These are phyloP conservation scores for Hololepta plana DNA, from an alignment of 2,888 invertebrate genomes.

Conservation along the genomic window DNA sequence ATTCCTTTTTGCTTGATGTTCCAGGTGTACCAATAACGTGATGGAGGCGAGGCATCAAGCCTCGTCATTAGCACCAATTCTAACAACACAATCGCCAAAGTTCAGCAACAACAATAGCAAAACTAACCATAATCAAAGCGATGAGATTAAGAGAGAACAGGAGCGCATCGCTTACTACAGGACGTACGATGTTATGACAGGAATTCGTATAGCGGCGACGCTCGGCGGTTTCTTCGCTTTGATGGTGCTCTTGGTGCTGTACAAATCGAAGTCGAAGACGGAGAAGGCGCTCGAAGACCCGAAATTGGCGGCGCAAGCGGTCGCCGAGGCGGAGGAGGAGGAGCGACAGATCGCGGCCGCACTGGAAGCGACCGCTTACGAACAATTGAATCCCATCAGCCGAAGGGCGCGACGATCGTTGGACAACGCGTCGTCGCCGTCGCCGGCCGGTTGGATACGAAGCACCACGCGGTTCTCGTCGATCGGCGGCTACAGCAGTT, in stretches of 20 bases:
- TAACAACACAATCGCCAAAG: too few species aligned
- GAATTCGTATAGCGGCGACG: slow-evolving; percentile 79
- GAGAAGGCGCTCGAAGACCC: slow-evolving; percentile 61
- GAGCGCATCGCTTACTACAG: slow-evolving; percentile 56
- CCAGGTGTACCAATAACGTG: too few species aligned
- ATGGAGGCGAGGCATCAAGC: too few species aligned
- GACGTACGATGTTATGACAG: slow-evolving; percentile 88
- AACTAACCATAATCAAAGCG: too few species aligned
- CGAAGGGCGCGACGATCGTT: slow-evolving; percentile 36
- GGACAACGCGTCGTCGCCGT: slow-evolving; percentile 48
- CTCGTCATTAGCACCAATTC: too few species aligned
- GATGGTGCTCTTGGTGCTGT: slow-evolving; percentile 80
- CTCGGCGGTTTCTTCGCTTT: slow-evolving; percentile 80
- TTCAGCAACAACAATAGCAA: too few species aligned
- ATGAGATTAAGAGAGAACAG: not conserved
- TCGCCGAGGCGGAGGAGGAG: slow-evolving; percentile 62
- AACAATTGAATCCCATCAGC: slow-evolving; percentile 27
- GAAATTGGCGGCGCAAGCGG: slow-evolving; percentile 51
- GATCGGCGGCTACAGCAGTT: slow-evolving; percentile 50
- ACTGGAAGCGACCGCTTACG: slow-evolving; percentile 47
- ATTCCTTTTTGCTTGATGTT: too few species aligned
- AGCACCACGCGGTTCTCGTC: slow-evolving; percentile 38
- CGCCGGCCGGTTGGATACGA: slow-evolving; percentile 27
- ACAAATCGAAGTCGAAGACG: slow-evolving; percentile 71
- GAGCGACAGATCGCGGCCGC: slow-evolving; percentile 57